Evolutionary conservation across 2,113 vertebrate genomes (phyloP).

Genomic region (Herpailurus yagouaroundi): DNA sequence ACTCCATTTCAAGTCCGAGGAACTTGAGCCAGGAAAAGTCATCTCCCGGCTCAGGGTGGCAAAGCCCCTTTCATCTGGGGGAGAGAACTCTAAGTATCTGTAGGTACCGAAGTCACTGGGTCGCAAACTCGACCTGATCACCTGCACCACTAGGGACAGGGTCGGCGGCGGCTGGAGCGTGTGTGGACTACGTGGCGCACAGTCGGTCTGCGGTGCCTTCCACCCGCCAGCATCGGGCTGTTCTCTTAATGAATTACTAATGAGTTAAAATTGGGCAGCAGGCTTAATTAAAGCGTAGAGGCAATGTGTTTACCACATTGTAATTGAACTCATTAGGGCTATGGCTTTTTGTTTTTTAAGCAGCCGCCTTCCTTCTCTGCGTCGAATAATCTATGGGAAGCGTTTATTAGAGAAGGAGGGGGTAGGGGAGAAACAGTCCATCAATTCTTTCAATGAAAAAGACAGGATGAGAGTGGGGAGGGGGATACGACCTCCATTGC

Average conservation of each 20-base stretch:
- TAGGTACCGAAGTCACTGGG: not conserved
- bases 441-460: conserved; percentile 76
- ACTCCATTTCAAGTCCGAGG: not conserved
- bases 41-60: not conserved
- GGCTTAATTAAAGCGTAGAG: conserved; percentile 92
- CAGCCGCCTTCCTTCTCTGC: conserved; percentile 78
- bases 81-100: not conserved
- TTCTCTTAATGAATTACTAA: conserved; percentile 93
- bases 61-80: not conserved
- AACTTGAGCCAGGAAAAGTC: not conserved
- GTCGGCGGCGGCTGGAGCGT: not conserved
- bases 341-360: conserved; percentile 86
- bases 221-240: conserved; percentile 85
- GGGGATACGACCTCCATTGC: not conserved
- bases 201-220: conserved; percentile 63
- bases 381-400: conserved; percentile 75
- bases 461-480: not conserved
- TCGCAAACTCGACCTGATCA: not conserved
- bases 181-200: not conserved
- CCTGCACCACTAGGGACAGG: not conserved
- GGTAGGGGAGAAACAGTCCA: conserved; percentile 45
- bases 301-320: conserved; percentile 91
- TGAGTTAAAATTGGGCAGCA: conserved; percentile 92
- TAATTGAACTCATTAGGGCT: conserved; percentile 92
- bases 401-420: conserved; percentile 74